Evolutionary conservation across 2,113 vertebrate species (phyloP), one percentile per base, ranked within the genome.

Genomic region (Triplophysa siluroides): DNA sequence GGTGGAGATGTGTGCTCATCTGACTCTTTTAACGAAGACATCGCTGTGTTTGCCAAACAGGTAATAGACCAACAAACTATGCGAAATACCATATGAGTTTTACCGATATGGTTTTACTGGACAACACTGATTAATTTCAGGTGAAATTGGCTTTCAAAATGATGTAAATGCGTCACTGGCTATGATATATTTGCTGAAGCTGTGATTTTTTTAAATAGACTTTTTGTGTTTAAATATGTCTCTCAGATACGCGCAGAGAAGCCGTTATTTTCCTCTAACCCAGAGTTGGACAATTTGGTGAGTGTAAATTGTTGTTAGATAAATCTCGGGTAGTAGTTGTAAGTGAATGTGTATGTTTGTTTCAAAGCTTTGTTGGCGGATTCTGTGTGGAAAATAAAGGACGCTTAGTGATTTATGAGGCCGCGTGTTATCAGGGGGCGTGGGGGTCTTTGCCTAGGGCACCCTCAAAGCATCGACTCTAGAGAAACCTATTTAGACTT

Each of bases 11-110:
- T 98, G 81, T 98, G 96, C 86, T 98, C 97, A 83, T 98, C 96
- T 8, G 96, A 98, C 88, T 98, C 96, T 81, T 98, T 98, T 92
- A 98, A 95, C 78, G 96, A 98, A 91, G 96, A 98, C 91, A 97
- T 98, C 85, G 94, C 97, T 3, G 96, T 98, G 84, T 98, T 98
- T 89, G 95, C 96, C 73, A 98, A 98, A 90, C 96, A 98, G 95
- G 95, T 95, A 14, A 58, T 2, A 9, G 54, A 58, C 19, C 54
- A 19, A 10, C 54, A 58, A 58, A 58, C 19, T 38, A 38, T 38
- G 33, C 33, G 33, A 38, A 38, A 38, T 38, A 38, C 33, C 33
- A 7, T 7, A 7, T 38, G 33, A 38, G 33, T 38, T 38, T 38
- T 38, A 7, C 33, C 5, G 33, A 38, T 50, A 50, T 4, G 47